phyloP scores from a whole-genome alignment of 2,113 vertebrate species.

The Heterocephalus glaber region DNA sequence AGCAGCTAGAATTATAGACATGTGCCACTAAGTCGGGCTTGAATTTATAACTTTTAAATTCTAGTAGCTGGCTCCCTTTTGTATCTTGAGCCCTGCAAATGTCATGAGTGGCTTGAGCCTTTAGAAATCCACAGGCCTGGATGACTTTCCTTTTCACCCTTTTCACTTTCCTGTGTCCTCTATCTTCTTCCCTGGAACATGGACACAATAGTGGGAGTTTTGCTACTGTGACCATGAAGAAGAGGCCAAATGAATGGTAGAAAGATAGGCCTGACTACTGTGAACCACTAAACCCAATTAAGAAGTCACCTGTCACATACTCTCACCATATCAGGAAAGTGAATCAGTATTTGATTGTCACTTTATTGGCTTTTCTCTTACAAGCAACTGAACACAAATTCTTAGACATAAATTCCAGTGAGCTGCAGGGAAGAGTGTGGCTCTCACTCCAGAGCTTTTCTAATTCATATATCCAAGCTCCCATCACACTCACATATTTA shows the following conservation, averaged over 20 bases:
- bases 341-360: not conserved
- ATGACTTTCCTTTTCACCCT: not conserved
- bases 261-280: not conserved
- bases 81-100: not conserved
- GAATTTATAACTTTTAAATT: conserved; percentile 30
- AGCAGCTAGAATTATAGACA: not conserved
- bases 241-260: not conserved
- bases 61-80: not conserved
- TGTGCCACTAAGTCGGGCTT: not conserved
- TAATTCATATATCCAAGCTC: not conserved
- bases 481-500: not conserved
- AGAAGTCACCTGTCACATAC: conserved; percentile 1
- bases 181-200: not conserved
- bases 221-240: not conserved
- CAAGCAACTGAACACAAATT: not conserved
- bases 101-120: not conserved
- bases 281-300: not conserved
- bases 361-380: not conserved
- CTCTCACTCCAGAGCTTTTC: not conserved
- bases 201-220: not conserved
- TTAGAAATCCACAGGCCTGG: not conserved
- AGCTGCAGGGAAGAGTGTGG: fast-evolving
- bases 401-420: not conserved
- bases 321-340: not conserved
- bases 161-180: not conserved